phyloP scores from a whole-genome alignment of 2,113 vertebrate species.

The Apteryx mantelli region DNA sequence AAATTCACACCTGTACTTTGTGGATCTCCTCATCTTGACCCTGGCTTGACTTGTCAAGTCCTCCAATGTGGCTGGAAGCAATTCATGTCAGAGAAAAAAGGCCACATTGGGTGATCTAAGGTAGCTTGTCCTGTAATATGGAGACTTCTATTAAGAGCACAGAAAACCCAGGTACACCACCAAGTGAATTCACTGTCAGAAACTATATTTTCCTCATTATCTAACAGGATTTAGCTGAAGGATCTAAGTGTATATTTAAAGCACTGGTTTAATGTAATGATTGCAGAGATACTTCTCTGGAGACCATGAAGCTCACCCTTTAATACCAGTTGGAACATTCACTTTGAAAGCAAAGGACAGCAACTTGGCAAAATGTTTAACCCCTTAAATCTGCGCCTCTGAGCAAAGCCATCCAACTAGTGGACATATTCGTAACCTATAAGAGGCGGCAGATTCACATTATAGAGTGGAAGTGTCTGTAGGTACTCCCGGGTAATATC shows the following conservation, averaged over 20 bases:
- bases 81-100: background rate
- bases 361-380: background rate
- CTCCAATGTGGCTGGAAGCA: background rate
- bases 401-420: background rate
- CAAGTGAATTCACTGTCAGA: background rate
- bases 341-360: background rate
- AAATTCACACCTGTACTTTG: background rate
- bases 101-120: background rate
- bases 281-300: background rate
- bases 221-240: background rate
- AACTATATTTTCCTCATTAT: background rate
- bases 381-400: background rate
- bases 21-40: background rate
- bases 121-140: background rate
- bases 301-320: background rate
- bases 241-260: background rate
- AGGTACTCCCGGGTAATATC: fast-evolving
- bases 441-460: background rate
- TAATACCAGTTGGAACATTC: background rate
- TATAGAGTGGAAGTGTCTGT: background rate
- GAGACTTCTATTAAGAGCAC: background rate
- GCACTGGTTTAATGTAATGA: background rate
- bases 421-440: background rate
- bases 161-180: background rate
- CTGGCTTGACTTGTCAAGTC: background rate